Evolutionary conservation across 1,140 invertebrate species (phyloP).

Genomic region (Caenorhabditis tropicalis): DNA sequence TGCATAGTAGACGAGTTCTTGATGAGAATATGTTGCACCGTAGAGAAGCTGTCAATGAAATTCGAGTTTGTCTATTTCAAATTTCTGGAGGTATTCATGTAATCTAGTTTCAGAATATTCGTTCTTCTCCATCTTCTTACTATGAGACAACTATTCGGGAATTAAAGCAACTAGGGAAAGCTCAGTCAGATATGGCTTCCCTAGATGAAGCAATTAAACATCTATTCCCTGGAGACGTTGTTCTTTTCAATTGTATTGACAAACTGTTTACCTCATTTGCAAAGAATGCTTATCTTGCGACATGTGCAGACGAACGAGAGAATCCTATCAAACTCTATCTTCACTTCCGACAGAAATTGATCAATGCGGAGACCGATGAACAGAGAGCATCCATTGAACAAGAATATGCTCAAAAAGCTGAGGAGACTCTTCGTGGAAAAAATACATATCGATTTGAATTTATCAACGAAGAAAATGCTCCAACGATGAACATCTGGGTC

Average conservation of each 20-base stretch:
- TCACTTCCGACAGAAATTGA: background rate
- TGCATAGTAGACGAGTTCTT: background rate
- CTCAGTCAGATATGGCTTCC: background rate
- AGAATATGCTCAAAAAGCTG: background rate
- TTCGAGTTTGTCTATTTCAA: background rate
- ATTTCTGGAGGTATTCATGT: background rate
- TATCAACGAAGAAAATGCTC: background rate
- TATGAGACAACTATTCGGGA: background rate
- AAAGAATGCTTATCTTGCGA: conserved; percentile 1
- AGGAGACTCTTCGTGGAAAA: background rate
- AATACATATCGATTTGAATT: conserved; percentile 8
- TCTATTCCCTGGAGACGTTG: background rate
- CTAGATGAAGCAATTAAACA: background rate
- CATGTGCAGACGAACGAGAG: background rate
- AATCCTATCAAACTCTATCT: conserved; percentile 6
- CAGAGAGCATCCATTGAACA: background rate
- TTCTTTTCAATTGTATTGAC: background rate
- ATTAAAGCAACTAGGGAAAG: background rate
- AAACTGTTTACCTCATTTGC: background rate
- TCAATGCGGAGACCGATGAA: background rate
- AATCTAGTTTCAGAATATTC: background rate
- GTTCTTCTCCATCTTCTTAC: background rate
- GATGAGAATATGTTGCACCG: background rate
- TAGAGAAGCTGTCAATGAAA: background rate
- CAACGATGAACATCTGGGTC: background rate